A percentile compares a stretch with the other conserved stretches of the same genome.
Evolutionary conservation across 1,140 invertebrate genomes (phyloP).

Genomic region (Pantala flavescens): DNA sequence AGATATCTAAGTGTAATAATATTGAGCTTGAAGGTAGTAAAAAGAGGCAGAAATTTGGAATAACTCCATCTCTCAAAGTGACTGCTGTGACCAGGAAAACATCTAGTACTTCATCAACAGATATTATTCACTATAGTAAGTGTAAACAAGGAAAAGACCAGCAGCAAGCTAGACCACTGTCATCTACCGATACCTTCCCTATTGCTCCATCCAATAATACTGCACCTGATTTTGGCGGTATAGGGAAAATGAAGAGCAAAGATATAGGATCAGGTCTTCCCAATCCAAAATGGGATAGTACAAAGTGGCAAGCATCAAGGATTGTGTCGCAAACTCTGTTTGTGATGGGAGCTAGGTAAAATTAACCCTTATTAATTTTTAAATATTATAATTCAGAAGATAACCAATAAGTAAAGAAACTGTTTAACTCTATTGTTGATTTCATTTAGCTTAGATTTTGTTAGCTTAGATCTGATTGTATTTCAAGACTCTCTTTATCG

Average conservation of each 20-base stretch:
- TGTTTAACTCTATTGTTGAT: no score
- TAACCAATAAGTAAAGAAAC: no score
- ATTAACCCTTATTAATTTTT: background rate
- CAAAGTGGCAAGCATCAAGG: constrained; percentile 64
- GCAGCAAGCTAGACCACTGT: background rate
- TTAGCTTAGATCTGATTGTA: no score
- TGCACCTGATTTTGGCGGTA: background rate
- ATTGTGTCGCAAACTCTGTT: constrained; percentile 57
- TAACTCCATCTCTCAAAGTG: background rate
- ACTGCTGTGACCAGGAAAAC: background rate
- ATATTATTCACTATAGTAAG: no score
- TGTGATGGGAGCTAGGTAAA: constrained; percentile 64
- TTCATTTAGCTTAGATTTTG: no score
- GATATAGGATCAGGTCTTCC: background rate
- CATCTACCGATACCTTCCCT: background rate
- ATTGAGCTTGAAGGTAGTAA: background rate
- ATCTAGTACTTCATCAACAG: background rate
- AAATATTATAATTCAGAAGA: no score
- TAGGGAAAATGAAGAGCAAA: background rate
- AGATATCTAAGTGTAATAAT: background rate
- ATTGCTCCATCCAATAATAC: background rate
- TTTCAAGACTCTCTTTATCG: no score
- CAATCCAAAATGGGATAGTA: constrained; percentile 26
- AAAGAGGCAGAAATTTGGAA: background rate
- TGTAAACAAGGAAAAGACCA: background rate